These are phyloP conservation scores for Pterostichus madidus DNA, from an alignment of 2,888 invertebrate genomes.

Conservation along the genomic window DNA sequence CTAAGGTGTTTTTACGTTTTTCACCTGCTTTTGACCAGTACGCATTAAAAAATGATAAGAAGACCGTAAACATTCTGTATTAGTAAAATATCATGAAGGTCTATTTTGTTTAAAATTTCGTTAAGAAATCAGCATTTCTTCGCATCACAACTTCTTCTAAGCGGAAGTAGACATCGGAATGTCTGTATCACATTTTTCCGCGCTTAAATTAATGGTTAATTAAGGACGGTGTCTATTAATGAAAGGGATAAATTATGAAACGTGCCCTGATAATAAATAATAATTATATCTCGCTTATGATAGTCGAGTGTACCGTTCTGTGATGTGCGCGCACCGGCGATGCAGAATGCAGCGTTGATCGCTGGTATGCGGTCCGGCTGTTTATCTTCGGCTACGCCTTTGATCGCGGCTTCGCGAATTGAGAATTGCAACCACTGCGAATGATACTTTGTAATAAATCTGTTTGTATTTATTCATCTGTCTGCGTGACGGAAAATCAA, in stretches of 20 bases:
- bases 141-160: background rate
- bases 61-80: no score
- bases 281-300: slow-evolving; percentile 64
- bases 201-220: slow-evolving; percentile 65
- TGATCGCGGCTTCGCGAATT: background rate
- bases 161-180: slow-evolving; percentile 61
- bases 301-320: slow-evolving; percentile 54
- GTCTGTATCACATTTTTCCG: slow-evolving; percentile 45
- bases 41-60: no score
- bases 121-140: background rate
- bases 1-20: no score
- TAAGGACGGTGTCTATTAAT: slow-evolving; percentile 67
- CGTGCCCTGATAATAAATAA: slow-evolving; percentile 67
- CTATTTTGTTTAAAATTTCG: no score
- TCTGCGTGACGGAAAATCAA: slow-evolving; percentile 54
- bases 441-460: slow-evolving; percentile 55
- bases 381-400: slow-evolving; percentile 59
- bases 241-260: slow-evolving; percentile 67
- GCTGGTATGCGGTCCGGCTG: slow-evolving; percentile 54
- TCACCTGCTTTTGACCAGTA: no score
- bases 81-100: no score
- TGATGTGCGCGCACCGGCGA: slow-evolving; percentile 28
- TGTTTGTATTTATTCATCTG: slow-evolving; percentile 62
- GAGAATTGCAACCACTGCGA: slow-evolving; percentile 7
- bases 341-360: slow-evolving; percentile 29